These are phyloP conservation scores for Chaetodon trifascialis DNA, from an alignment of 2,113 vertebrate genomes.

Conservation along the genomic window DNA sequence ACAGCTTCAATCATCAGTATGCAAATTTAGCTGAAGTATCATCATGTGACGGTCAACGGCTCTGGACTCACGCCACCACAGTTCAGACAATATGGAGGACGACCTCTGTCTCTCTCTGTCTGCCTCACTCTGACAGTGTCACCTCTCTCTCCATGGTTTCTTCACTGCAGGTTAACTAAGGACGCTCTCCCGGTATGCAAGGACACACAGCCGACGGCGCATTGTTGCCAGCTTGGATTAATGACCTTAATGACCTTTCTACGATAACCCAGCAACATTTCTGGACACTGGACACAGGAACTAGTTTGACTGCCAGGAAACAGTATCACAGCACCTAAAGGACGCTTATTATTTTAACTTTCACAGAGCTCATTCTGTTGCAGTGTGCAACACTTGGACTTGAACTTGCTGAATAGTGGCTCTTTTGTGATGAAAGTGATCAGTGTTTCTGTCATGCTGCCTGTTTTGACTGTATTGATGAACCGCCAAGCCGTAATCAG, in stretches of 20 bases:
- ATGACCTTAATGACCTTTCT: background rate
- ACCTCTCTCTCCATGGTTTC: conserved; percentile 26
- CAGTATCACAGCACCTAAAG: background rate
- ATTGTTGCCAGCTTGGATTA: background rate
- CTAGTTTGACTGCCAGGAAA: conserved; percentile 2
- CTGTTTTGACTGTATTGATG: conserved; percentile 6
- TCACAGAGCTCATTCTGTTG: background rate
- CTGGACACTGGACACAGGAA: background rate
- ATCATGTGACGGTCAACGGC: background rate
- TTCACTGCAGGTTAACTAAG: conserved; percentile 44
- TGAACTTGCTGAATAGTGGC: background rate
- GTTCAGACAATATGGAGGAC: background rate
- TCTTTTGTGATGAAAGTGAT: background rate
- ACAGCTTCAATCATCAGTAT: background rate
- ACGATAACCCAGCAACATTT: conserved; percentile 6
- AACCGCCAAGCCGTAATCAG: background rate
- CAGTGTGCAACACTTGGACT: background rate
- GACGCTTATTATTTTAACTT: background rate
- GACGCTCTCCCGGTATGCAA: conserved; percentile 1
- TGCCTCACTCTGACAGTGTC: background rate
- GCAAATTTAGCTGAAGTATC: background rate
- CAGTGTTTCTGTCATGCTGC: background rate
- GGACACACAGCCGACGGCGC: conserved; percentile 29
- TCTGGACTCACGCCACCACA: background rate
- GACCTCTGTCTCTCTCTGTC: background rate